Conservation (phyloP, 2,888 invertebrate species). For the Drosophila rubida region DNA sequence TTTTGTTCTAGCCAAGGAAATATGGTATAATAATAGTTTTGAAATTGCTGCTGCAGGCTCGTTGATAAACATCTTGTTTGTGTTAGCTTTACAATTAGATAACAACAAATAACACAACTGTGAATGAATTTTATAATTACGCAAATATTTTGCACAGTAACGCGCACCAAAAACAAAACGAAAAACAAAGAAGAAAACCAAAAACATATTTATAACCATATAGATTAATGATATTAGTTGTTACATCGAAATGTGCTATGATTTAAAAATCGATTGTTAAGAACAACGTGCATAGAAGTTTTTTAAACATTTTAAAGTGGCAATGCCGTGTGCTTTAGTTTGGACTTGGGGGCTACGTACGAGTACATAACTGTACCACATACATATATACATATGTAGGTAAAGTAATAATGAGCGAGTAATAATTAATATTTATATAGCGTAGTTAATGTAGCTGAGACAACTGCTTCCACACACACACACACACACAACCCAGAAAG, state of each 20-base stretch:
- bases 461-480: slow-evolving; percentile 70
- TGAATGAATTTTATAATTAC: slow-evolving; percentile 70
- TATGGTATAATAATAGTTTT: neutral
- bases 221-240: slow-evolving; percentile 23
- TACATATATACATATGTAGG: slow-evolving; percentile 21
- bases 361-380: slow-evolving; percentile 32
- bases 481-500: neutral
- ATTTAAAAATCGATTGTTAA: slow-evolving; percentile 25
- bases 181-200: neutral
- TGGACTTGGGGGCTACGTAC: slow-evolving; percentile 52
- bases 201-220: slow-evolving; percentile 10
- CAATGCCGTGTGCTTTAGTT: slow-evolving; percentile 63
- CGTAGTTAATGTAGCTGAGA: slow-evolving; percentile 27
- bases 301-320: slow-evolving; percentile 59
- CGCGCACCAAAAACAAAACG: slow-evolving; percentile 68
- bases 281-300: slow-evolving; percentile 28
- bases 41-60: slow-evolving; percentile 4
- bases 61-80: slow-evolving; percentile 6
- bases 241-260: slow-evolving; percentile 17
- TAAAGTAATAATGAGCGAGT: neutral
- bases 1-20: neutral
- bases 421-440: neutral
- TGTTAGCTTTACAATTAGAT: slow-evolving; percentile 12
- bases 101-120: slow-evolving; percentile 46
- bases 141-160: slow-evolving; percentile 77